phyloP scores from a whole-genome alignment of 2,797 vertebrate genomes.

The Sebastes ruberrimus region DNA sequence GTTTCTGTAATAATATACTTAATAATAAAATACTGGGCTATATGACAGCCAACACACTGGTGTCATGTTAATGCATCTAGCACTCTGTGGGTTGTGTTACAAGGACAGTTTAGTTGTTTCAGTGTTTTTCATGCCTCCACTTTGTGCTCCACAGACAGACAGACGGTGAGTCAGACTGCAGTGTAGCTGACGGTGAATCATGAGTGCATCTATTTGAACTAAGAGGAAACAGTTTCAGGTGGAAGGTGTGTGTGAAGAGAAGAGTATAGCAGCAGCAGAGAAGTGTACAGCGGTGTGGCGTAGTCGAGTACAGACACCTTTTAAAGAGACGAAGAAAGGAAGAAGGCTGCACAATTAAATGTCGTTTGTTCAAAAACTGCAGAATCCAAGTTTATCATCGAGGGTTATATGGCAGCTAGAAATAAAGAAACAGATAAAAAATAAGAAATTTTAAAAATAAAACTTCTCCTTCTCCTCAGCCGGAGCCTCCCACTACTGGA shows the following conservation, averaged over 20 bases:
- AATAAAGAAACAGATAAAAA: not conserved
- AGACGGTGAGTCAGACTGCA: constrained; percentile 49
- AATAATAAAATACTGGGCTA: too few species aligned
- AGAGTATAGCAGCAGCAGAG: constrained; percentile 9
- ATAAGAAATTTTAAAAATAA: not conserved
- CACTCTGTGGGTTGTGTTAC: not conserved
- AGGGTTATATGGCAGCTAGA: not conserved
- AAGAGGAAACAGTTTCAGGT: constrained; percentile 23
- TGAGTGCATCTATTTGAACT: not conserved
- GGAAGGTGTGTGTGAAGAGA: constrained; percentile 13
- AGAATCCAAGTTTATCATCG: not conserved
- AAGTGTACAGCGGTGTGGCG: not conserved
- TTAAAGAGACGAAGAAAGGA: constrained; percentile 5
- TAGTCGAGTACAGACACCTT: not conserved
- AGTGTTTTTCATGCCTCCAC: constrained; percentile 40
- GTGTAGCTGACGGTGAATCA: constrained; percentile 41
- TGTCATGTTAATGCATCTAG: not conserved
- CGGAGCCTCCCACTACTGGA: too few species aligned
- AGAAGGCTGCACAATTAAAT: constrained; percentile 29
- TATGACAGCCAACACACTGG: too few species aligned
- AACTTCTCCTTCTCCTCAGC: not conserved
- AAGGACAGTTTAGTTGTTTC: not conserved
- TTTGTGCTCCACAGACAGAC: constrained; percentile 44
- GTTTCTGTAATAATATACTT: not conserved
- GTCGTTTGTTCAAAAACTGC: not conserved